These are phyloP conservation scores for Falco concolor DNA, from an alignment of 2,797 vertebrate species.

Conservation along the genomic window DNA sequence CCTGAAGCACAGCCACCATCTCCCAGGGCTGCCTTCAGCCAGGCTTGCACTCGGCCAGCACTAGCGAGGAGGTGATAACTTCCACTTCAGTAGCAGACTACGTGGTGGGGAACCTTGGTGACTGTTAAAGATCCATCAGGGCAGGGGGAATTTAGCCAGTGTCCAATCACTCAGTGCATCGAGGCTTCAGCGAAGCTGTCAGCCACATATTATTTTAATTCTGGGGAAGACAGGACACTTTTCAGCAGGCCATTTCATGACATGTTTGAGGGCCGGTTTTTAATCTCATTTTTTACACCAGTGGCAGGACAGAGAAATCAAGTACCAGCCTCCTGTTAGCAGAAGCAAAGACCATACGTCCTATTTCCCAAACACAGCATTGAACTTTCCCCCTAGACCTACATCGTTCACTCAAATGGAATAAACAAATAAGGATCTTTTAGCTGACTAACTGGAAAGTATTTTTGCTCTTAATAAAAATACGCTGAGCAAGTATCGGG, in stretches of 20 bases:
- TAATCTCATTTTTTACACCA: neutral
- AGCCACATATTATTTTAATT: neutral
- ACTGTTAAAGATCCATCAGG: neutral
- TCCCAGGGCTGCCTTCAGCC: neutral
- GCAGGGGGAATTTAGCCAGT: neutral
- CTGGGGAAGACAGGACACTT: neutral
- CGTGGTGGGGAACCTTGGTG: neutral
- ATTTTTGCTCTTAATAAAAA: neutral
- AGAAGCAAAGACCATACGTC: neutral
- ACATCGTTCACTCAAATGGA: neutral
- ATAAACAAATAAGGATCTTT: neutral
- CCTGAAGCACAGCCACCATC: neutral
- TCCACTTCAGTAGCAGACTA: neutral
- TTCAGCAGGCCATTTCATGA: neutral
- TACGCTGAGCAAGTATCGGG: neutral
- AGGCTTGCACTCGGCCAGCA: neutral
- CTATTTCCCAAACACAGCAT: neutral
- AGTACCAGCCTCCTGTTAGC: neutral
- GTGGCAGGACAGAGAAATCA: neutral
- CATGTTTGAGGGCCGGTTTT: neutral
- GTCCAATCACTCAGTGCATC: neutral
- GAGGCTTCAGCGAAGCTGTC: neutral
- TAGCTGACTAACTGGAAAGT: slow-evolving; percentile 9
- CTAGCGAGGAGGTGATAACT: neutral
- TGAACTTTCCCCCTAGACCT: neutral